Evolutionary conservation across 2,888 invertebrate species (phyloP), one percentile per base, ranked within the genome.

Genomic region (Chaetogeoica ovagalla): DNA sequence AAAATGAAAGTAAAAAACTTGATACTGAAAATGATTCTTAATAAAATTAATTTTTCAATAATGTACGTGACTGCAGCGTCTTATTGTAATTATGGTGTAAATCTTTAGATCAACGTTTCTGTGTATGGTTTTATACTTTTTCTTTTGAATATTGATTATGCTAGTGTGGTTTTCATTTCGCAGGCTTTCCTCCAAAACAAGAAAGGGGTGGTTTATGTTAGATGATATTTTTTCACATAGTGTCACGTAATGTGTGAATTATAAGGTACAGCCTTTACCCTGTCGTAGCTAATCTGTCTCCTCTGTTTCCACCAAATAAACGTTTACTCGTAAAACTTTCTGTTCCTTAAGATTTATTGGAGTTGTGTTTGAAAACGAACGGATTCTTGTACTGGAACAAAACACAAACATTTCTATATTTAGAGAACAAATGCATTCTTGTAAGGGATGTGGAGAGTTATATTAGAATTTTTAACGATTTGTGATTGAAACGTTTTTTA

Each of bases 241-340:
- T 57, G 60, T 69, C 15, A 65, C 21, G 23, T 65, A 71, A 79
- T 63, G 79, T 79, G 79, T 79, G 79, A 79, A 79, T 79, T 79
- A 79, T 79, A 71, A 43, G 79, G 79, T 79, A 60, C 79, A 57
- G 79, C 79, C 79, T 71, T 79, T 79, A 79, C 71, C 79, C 79
- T 79, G 79, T 79, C 71, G 63, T 19, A 57, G 63, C 79, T 71
- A 71, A 79, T 79, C 79, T 70, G 63, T 70, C 70, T 70, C 71
- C 71, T 23, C 71, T 62, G 71, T 70, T 63, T 79, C 63, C 23
- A 37, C 55, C 23, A 43, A 55, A n/a, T n/a, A 23, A 63, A 63
- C 55, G n/a, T 63, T 79, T 63, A 57, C 43, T 19, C 62, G 63
- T 57, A 65, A 71, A 71, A 71, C 79, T 70, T 71, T 79, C 63